Percentiles rank a stretch among this genome's conserved stretches.
Conservation (phyloP, 1,140 invertebrate genomes). For the Dryas iulia region DNA sequence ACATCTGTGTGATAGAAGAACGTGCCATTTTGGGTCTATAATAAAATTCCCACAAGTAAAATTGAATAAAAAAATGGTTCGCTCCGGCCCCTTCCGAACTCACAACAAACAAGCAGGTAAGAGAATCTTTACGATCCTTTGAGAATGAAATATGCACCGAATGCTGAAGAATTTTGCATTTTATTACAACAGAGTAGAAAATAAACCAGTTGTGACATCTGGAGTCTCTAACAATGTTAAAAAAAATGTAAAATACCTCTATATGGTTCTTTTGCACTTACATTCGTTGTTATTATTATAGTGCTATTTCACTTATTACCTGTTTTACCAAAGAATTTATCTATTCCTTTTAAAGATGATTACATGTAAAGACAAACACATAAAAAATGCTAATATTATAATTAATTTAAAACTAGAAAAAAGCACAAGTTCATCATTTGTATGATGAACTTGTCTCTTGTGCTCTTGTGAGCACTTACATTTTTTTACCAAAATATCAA, state of each 20-base stretch:
- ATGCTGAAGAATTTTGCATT: slow-evolving; percentile 57
- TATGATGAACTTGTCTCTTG: no score
- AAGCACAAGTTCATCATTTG: no score
- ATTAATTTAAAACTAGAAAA: no score
- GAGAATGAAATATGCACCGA: slow-evolving; percentile 61
- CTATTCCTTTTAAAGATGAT: no score
- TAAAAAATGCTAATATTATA: no score
- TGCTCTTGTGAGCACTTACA: no score
- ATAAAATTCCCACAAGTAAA: slow-evolving; percentile 78
- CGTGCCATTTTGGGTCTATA: slow-evolving; percentile 68
- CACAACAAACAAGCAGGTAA: slow-evolving; percentile 78
- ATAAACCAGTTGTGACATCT: slow-evolving; percentile 20
- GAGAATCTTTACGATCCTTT: slow-evolving; percentile 69
- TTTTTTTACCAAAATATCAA: no score
- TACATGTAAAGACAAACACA: no score
- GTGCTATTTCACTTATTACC: no score
- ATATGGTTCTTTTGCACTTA: neutral
- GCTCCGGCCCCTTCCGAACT: slow-evolving; percentile 62
- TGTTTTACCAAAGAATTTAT: no score
- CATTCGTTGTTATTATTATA: no score
- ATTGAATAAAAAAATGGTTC: slow-evolving; percentile 73
- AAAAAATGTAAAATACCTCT: neutral
- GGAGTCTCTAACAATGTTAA: slow-evolving; percentile 11
- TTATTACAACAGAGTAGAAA: slow-evolving; percentile 36
- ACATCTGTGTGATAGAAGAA: slow-evolving; percentile 67